phyloP scores from a whole-genome alignment of 2,888 invertebrate genomes.

The Diadromus collaris region DNA sequence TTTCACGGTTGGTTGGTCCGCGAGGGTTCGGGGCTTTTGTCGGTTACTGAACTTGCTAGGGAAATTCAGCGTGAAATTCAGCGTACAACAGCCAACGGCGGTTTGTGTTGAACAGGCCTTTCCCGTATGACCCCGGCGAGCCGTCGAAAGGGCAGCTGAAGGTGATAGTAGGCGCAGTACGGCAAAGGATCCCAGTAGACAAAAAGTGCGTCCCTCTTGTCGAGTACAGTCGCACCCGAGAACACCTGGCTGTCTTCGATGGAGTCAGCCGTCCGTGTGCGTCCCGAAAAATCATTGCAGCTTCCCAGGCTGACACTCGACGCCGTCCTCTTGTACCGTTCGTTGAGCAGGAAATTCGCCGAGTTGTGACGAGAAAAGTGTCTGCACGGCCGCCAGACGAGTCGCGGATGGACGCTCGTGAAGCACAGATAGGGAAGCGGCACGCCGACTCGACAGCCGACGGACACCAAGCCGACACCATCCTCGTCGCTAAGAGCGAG shows the following conservation, averaged over 20 bases:
- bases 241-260: background rate
- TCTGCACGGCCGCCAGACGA: constrained; percentile 85
- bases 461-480: constrained; percentile 80
- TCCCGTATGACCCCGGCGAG: constrained; percentile 73
- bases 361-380: constrained; percentile 83
- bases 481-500: constrained; percentile 84
- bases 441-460: constrained; percentile 89
- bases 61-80: constrained; percentile 62
- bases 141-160: constrained; percentile 86
- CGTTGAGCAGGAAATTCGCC: constrained; percentile 78
- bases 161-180: constrained; percentile 92
- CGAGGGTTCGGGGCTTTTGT: no score
- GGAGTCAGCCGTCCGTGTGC: constrained; percentile 57
- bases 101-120: constrained; percentile 73
- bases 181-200: constrained; percentile 93
- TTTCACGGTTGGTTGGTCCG: background rate
- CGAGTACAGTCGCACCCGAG: constrained; percentile 84
- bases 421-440: constrained; percentile 91
- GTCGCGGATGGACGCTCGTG: constrained; percentile 85
- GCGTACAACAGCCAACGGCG: constrained; percentile 76
- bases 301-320: constrained; percentile 67
- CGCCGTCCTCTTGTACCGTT: constrained; percentile 49
- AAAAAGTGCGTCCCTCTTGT: constrained; percentile 90
- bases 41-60: no score
- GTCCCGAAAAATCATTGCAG: constrained; percentile 80